Conservation (phyloP, 2,113 vertebrate species). For the Psilopogon haemacephalus region DNA sequence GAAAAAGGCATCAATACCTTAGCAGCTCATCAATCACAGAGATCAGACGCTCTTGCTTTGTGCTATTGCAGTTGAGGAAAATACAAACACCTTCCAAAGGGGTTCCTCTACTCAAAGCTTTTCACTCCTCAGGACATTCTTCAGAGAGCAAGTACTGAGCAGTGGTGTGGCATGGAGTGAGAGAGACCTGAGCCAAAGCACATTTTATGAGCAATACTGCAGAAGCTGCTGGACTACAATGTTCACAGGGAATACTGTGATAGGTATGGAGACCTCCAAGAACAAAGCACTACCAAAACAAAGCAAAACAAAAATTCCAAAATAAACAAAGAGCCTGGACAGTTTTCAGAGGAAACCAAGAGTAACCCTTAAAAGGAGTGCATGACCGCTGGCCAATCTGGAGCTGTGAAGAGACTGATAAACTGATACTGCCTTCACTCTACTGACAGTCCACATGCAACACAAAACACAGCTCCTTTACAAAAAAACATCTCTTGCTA, state of each 20-base stretch:
- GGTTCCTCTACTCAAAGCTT: neutral
- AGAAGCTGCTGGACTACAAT: neutral
- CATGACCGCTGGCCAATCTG: neutral
- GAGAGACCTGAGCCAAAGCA: neutral
- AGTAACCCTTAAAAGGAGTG: slow-evolving; percentile 15
- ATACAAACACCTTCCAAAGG: neutral
- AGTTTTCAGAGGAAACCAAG: slow-evolving; percentile 32
- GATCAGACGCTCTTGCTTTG: slow-evolving; percentile 15
- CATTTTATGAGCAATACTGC: neutral
- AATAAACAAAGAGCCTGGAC: slow-evolving; percentile 37
- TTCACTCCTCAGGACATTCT: neutral
- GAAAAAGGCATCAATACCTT: slow-evolving; percentile 46
- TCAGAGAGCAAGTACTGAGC: neutral
- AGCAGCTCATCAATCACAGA: slow-evolving; percentile 25
- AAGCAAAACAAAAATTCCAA: neutral
- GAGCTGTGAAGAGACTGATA: neutral
- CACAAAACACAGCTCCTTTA: neutral
- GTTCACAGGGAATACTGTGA: neutral
- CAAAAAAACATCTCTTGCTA: neutral
- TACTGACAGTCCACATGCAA: neutral
- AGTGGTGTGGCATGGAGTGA: fast-evolving
- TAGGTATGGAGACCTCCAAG: neutral
- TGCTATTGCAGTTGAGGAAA: neutral
- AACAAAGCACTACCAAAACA: neutral
- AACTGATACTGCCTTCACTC: neutral